A percentile compares a stretch with the other conserved stretches of the same genome.
Evolutionary conservation across 37 sponge, comb jelly and placozoan genomes (phyloP).

Genomic region (Cladorhizidae sp.): DNA sequence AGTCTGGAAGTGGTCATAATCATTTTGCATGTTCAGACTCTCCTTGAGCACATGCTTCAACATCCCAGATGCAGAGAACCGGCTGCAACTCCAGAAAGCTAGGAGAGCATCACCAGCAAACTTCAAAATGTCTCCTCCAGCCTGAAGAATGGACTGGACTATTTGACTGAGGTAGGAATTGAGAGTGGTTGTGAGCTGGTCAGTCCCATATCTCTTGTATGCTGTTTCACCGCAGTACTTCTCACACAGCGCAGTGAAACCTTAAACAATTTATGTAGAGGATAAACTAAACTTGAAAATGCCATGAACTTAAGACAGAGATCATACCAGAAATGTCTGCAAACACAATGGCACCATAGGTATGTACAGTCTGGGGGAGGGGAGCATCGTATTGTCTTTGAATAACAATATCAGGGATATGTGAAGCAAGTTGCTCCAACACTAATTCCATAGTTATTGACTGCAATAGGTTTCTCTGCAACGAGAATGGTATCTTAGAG

Average conservation of each 20-base stretch:
- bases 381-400: conserved; percentile 28
- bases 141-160: conserved; percentile 78
- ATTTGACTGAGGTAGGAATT: conserved; percentile 87
- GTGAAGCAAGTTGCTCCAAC: conserved; percentile 66
- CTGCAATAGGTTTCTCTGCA: neutral
- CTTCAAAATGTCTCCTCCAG: conserved; percentile 89
- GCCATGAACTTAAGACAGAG: no score
- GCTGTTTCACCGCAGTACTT: conserved; percentile 72
- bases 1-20: conserved; percentile 77
- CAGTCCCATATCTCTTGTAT: conserved; percentile 64
- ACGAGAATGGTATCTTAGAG: no score
- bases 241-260: conserved; percentile 94
- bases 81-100: conserved; percentile 81
- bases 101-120: conserved; percentile 97
- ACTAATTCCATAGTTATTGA: conserved; percentile 1
- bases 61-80: conserved; percentile 43
- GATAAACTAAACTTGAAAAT: neutral
- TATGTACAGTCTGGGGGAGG: conserved; percentile 54
- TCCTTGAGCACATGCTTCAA: conserved; percentile 57
- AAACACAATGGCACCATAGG: conserved; percentile 76
- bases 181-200: conserved; percentile 83
- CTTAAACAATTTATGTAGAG: conserved; percentile 19
- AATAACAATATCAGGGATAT: conserved; percentile 67
- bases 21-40: conserved; percentile 74
- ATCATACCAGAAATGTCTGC: conserved; percentile 73